Base-by-base conservation (phyloP, 2,113 vertebrate genomes). In the Acanthisitta chloris region DNA sequence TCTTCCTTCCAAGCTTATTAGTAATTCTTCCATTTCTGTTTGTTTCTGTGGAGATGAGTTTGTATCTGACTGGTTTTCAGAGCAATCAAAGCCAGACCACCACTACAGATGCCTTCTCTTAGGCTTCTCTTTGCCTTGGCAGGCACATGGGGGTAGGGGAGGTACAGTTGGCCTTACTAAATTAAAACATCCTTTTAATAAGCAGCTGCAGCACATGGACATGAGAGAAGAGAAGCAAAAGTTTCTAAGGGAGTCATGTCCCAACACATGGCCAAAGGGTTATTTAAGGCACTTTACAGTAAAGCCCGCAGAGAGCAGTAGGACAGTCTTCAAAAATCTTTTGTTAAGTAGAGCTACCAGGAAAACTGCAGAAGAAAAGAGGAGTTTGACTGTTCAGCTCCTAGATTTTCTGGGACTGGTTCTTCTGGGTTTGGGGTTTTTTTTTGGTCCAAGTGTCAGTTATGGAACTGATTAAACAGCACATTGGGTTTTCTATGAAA, bases 301-400 rank as follows among this genome's bases (percentile, higher is more conserved):
- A 64, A 81, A 65, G 15, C 71, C 74, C 79, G 14, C 48, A 93
- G 92, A 93, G 71, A 71, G 71, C 91, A 67, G 66, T 43, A 67
- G n/a, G 70, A 81, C 48, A 17, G 42, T 13, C 83, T 78, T 59
- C 70, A 83, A 49, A 92, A 85, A 43, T 17, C 7, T 71, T 64
- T 31, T 8, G 14, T 45, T 19, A 70, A 89, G 46, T 10, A 25
- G 45, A 85, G 21, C 49, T 57, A 76, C 10, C 25, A 73, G 33
- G 28, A 48, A 48, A 84, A 79, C 36, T 71, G 14, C 26, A 25
- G 46, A 58, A 82, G 29, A 62, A 51, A 59, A 65, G 9, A 42
- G 46, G 31, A 46, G 16, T 29, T 55, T 73, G 5, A 1, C 51
- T 66, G 48, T 28, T 70, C 61, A 58, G 21, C 13, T 66, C 9